Evolutionary conservation across 2,797 vertebrate species (phyloP).

Genomic region (Acanthiza pusilla): DNA sequence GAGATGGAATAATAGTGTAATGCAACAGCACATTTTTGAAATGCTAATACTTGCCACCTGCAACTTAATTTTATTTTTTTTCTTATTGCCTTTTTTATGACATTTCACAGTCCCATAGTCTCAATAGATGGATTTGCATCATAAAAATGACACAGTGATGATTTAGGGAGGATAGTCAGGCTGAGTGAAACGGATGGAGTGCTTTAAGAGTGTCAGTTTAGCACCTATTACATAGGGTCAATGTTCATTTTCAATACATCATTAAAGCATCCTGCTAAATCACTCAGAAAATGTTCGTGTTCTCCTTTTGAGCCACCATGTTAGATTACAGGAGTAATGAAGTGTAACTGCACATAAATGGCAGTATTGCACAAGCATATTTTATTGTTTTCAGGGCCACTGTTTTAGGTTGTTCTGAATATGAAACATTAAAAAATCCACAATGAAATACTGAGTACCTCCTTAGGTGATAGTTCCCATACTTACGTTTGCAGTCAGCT

Average conservation of each 20-base stretch:
- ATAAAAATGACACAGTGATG: constrained; percentile 71
- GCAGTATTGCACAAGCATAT: constrained; percentile 25
- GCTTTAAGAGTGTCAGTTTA: constrained; percentile 74
- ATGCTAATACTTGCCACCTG: constrained; percentile 68
- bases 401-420: constrained; percentile 47
- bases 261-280: constrained; percentile 74
- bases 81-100: constrained; percentile 66
- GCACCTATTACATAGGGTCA: constrained; percentile 76
- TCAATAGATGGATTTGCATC: constrained; percentile 65
- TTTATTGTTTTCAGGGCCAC: constrained; percentile 60
- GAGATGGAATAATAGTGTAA: constrained; percentile 44
- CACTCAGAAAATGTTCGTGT: constrained; percentile 55
- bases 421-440: constrained; percentile 49
- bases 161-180: constrained; percentile 70
- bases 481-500: not conserved
- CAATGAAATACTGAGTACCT: constrained; percentile 28
- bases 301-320: constrained; percentile 44
- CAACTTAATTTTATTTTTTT: constrained; percentile 75
- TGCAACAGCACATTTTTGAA: constrained; percentile 61
- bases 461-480: not conserved
- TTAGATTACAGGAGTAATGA: constrained; percentile 70
- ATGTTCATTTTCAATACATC: constrained; percentile 73
- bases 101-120: constrained; percentile 74
- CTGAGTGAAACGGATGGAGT: constrained; percentile 68
- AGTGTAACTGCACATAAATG: constrained; percentile 65